phyloP scores from a whole-genome alignment of 2,797 vertebrate species.

The Melopsittacus undulatus region DNA sequence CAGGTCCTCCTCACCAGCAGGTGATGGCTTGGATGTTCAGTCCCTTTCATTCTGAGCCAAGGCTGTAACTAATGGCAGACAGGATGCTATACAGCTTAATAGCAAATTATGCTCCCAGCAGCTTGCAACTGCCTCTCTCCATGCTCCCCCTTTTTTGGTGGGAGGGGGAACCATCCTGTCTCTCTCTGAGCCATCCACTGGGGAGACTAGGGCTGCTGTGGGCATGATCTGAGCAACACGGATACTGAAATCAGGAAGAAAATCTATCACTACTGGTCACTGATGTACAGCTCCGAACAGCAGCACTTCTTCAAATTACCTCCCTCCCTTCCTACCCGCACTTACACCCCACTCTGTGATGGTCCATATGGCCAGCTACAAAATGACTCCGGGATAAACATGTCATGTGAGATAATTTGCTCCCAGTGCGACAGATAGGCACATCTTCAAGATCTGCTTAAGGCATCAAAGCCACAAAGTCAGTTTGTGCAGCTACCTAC shows the following conservation, averaged over 20 bases:
- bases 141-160: accelerated
- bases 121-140: background rate
- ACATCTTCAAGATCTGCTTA: slow-evolving; percentile 12
- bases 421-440: accelerated
- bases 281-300: background rate
- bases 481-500: background rate
- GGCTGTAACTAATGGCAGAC: background rate
- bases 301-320: background rate
- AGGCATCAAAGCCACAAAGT: background rate
- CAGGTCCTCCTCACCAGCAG: background rate
- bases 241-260: background rate
- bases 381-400: background rate
- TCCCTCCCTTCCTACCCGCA: background rate
- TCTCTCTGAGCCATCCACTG: background rate
- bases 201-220: background rate
- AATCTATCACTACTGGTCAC: background rate
- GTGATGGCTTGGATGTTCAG: background rate
- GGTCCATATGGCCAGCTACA: background rate
- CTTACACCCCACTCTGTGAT: background rate
- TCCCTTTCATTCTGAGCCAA: background rate
- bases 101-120: background rate
- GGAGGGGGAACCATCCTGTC: background rate
- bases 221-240: accelerated
- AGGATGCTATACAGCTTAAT: background rate
- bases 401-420: background rate